Evolutionary conservation across 2,113 vertebrate species (phyloP).

Genomic region (Nothocercus julius): DNA sequence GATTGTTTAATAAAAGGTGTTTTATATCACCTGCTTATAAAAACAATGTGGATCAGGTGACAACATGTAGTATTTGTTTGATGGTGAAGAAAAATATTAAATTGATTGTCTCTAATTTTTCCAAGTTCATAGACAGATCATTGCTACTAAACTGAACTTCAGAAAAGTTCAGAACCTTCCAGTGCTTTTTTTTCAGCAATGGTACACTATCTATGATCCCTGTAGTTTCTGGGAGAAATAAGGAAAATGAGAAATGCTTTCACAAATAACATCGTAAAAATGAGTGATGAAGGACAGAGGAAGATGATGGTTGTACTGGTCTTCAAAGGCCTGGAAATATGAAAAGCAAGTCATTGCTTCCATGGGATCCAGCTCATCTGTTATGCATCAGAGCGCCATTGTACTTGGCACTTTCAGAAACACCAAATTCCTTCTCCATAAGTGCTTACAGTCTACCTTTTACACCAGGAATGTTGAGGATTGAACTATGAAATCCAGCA

Average conservation of each 20-base stretch:
- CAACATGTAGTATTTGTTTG: neutral
- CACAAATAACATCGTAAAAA: neutral
- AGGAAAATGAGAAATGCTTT: conserved; percentile 14
- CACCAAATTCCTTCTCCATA: neutral
- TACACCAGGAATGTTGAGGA: neutral
- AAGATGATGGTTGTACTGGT: neutral
- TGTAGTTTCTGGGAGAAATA: neutral
- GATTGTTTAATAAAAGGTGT: neutral
- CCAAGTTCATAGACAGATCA: neutral
- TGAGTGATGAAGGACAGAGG: neutral
- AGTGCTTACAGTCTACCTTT: neutral
- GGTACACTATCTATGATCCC: neutral
- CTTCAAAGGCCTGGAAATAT: conserved; percentile 6
- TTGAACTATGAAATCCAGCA: neutral
- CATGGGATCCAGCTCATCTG: neutral
- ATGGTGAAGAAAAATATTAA: neutral
- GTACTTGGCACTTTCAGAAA: neutral
- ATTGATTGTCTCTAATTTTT: neutral
- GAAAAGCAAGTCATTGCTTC: neutral
- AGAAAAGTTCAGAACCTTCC: neutral
- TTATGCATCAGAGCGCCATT: neutral
- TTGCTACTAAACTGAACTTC: neutral
- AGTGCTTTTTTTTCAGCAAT: neutral
- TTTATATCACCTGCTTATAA: neutral
- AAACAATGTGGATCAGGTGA: neutral